A percentile compares a stretch with the other conserved stretches of the same genome.
Conservation (phyloP, 2,888 invertebrate species). For the Caenorhabditis becei region DNA sequence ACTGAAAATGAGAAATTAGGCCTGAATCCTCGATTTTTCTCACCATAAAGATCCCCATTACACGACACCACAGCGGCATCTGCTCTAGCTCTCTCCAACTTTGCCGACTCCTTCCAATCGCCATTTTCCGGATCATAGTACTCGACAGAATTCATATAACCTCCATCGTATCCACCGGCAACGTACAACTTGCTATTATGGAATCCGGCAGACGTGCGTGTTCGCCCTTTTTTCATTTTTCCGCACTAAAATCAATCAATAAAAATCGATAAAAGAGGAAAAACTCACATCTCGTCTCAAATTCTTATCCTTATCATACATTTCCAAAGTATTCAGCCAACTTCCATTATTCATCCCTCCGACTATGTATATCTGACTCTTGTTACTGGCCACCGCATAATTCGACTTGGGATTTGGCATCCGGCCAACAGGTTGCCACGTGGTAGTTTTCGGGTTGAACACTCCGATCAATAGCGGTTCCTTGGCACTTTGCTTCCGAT, state of each 20-base stretch:
- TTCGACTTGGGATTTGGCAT: slow-evolving; percentile 62
- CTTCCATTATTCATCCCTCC: slow-evolving; percentile 59
- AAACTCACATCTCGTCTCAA: slow-evolving; percentile 51
- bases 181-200: slow-evolving; percentile 57
- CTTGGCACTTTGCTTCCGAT: slow-evolving; percentile 58
- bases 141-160: slow-evolving; percentile 56
- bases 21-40: no score
- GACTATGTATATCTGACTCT: slow-evolving; percentile 48
- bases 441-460: slow-evolving; percentile 35
- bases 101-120: slow-evolving; percentile 48
- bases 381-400: slow-evolving; percentile 49
- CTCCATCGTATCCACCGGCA: slow-evolving; percentile 57
- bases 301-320: slow-evolving; percentile 57
- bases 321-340: slow-evolving; percentile 49
- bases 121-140: slow-evolving; percentile 42
- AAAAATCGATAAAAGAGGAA: neutral
- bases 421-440: slow-evolving; percentile 44
- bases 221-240: neutral
- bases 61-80: slow-evolving; percentile 54
- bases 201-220: slow-evolving; percentile 51
- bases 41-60: slow-evolving; percentile 51
- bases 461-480: slow-evolving; percentile 54
- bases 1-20: no score
- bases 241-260: slow-evolving; percentile 4
- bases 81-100: slow-evolving; percentile 32